These are phyloP conservation scores for Entosphenus tridentatus DNA, from an alignment of 2,113 vertebrate genomes.

Conservation along the genomic window DNA sequence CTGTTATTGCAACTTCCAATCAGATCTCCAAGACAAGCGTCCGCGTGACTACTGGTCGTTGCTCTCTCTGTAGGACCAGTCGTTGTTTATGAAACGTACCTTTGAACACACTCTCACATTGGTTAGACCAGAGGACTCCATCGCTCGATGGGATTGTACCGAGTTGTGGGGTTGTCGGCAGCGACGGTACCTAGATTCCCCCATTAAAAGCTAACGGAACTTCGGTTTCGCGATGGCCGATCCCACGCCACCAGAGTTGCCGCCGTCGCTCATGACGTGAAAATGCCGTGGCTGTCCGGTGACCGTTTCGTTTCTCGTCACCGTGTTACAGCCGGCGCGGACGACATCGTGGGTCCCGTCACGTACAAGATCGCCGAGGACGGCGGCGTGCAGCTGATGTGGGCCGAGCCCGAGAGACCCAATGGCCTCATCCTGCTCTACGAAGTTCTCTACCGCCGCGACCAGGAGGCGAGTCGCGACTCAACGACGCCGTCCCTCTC, in stretches of 20 bases:
- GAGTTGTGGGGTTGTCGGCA: too few species aligned
- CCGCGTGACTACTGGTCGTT: too few species aligned
- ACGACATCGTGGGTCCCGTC: constrained; percentile 44
- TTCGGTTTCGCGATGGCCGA: constrained; percentile 1
- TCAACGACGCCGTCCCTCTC: not conserved
- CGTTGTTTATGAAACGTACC: too few species aligned
- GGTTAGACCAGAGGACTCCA: too few species aligned
- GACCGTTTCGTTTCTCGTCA: not conserved
- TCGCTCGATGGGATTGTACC: too few species aligned
- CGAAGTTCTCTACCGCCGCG: constrained; percentile 60
- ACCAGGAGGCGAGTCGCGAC: constrained; percentile 39
- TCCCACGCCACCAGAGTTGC: constrained; percentile 13
- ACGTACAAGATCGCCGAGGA: constrained; percentile 42
- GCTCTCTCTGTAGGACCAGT: too few species aligned
- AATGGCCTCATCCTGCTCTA: constrained; percentile 85
- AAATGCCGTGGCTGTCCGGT: constrained; percentile 4
- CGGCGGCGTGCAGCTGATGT: constrained; percentile 41
- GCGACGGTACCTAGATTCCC: not conserved
- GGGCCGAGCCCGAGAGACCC: constrained; percentile 53
- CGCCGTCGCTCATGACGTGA: constrained; percentile 18
- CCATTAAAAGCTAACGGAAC: not conserved
- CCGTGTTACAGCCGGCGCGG: constrained; percentile 43
- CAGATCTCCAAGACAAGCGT: too few species aligned
- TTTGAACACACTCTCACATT: too few species aligned
- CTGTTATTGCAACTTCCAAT: too few species aligned